A percentile compares a stretch with the other conserved stretches of the same genome.
Evolutionary conservation across 2,797 vertebrate species (phyloP).

Genomic region (Phoebastria nigripes): DNA sequence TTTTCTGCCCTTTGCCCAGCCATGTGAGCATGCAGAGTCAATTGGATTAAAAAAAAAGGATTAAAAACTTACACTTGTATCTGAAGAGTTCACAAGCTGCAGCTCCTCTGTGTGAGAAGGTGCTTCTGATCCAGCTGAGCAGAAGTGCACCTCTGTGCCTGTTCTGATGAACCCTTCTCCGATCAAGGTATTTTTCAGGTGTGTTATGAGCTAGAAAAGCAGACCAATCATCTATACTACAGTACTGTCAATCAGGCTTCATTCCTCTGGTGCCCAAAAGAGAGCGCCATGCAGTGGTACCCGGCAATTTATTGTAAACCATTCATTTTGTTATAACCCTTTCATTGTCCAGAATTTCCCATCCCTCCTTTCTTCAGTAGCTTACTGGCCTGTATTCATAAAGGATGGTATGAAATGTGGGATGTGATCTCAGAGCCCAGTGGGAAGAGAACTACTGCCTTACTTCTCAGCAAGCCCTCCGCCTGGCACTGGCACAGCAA

Average conservation of each 20-base stretch:
- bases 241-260: background rate
- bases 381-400: background rate
- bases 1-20: background rate
- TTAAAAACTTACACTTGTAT: background rate
- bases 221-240: background rate
- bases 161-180: background rate
- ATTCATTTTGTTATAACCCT: background rate
- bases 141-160: background rate
- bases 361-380: background rate
- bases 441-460: background rate
- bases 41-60: background rate
- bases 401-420: background rate
- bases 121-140: background rate
- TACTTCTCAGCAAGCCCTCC: background rate
- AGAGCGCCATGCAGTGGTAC: background rate
- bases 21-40: background rate
- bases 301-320: background rate
- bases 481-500: background rate
- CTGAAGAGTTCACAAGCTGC: background rate
- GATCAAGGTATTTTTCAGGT: background rate
- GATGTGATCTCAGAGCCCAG: background rate
- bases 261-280: background rate
- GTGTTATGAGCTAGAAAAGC: background rate
- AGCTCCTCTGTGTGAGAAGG: background rate
- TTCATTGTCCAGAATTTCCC: background rate